These are phyloP conservation scores for Centroberyx gerrardi DNA, from an alignment of 2,797 vertebrate genomes.

Conservation along the genomic window DNA sequence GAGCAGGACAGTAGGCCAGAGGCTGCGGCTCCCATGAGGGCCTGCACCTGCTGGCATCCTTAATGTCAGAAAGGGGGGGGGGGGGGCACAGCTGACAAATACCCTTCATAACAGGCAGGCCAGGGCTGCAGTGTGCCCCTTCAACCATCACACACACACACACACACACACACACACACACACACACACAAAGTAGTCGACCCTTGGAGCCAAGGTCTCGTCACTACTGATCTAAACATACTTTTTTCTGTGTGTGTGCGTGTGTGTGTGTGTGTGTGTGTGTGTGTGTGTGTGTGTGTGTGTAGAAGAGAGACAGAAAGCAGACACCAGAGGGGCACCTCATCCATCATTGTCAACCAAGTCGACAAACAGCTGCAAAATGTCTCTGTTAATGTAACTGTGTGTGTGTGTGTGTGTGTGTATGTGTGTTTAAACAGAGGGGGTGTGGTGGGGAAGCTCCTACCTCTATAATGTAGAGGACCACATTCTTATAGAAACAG, in stretches of 20 bases:
- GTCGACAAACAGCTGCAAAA: slow-evolving; percentile 86
- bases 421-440: slow-evolving; percentile 19
- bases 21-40: slow-evolving; percentile 55
- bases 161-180: slow-evolving; percentile 41
- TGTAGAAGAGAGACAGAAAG: slow-evolving; percentile 78
- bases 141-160: slow-evolving; percentile 45
- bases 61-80: slow-evolving; percentile 70
- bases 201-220: slow-evolving; percentile 64
- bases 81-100: slow-evolving; percentile 83
- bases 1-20: slow-evolving; percentile 46
- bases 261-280: slow-evolving; percentile 49
- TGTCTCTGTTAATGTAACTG: slow-evolving; percentile 83
- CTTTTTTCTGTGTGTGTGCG: slow-evolving; percentile 30
- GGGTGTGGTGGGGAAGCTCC: slow-evolving; percentile 59
- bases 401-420: slow-evolving; percentile 43
- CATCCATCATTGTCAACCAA: slow-evolving; percentile 85
- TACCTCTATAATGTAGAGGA: slow-evolving; percentile 99
- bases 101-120: slow-evolving; percentile 64
- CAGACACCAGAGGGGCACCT: slow-evolving; percentile 84
- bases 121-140: slow-evolving; percentile 40
- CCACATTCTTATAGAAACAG: slow-evolving; percentile 99
- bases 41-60: slow-evolving; percentile 86
- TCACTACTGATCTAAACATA: slow-evolving; percentile 70
- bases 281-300: slow-evolving; percentile 26
- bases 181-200: slow-evolving; percentile 50